Evolutionary conservation across 2,797 vertebrate species (phyloP), one percentile per base, ranked within the genome.

Genomic region (Girardinus metallicus): DNA sequence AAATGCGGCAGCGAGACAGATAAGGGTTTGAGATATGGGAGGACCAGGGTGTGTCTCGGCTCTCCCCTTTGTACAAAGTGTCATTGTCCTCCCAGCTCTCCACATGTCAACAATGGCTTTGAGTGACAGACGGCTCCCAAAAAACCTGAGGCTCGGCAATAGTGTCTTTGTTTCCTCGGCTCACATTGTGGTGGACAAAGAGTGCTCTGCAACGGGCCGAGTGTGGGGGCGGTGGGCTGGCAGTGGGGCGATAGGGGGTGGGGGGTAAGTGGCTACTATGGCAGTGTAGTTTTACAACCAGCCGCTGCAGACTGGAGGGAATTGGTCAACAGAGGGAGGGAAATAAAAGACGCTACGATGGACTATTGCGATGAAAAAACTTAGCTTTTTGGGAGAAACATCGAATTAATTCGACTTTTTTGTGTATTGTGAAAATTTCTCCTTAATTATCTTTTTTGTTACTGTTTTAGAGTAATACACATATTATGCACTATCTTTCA

Each of bases 41-140:
- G 88, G 68, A 87, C 80, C 75, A 90, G 87, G 89, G 92, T 77
- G 89, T 88, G 89, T 82, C 88, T 64, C 47, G 16, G 80, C 88
- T 86, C 80, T 82, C 87, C 82, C 80, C 80, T 83, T 83, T 86
- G 82, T 84, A 95, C 92, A 95, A 94, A 94, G 91, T 87, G 34
- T 75, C 88, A 84, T 94, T 94, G 93, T 95, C 91, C 88, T 78
- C 70, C 12, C 73, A 86, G 90, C 81, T 78, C 77, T 83, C 86
- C 91, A 90, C 93, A 95, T 87, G 90, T 94, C 94, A 92, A 95
- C 94, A 94, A 94, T 94, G 85, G 91, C 44, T 91, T 85, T 95
- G 94, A 96, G 89, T 95, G 95, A 92, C 95, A 95, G 88, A 88
- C 80, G 77, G 88, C 89, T 94, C 85, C 88, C 76, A 81, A 93